Evolutionary conservation across 2,888 invertebrate genomes (phyloP).

Genomic region (Adela reaumurella): DNA sequence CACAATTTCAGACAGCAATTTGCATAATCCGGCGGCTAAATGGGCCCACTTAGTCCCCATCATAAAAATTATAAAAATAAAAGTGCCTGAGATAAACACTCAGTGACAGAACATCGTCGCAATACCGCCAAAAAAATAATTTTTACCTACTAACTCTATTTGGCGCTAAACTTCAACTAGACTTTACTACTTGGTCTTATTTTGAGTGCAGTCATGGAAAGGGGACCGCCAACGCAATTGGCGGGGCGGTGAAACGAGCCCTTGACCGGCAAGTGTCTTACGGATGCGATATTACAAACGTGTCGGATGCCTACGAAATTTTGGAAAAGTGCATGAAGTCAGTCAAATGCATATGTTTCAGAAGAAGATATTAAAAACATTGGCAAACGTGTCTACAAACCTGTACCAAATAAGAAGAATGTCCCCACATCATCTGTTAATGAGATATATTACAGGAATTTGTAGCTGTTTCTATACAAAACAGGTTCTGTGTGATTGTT

Average conservation of each 20-base stretch:
- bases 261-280: conserved; percentile 7
- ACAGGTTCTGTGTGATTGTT: no score
- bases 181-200: conserved; percentile 10
- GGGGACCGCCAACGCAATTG: conserved; percentile 11
- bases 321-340: conserved; percentile 7
- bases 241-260: conserved; percentile 4
- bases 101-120: conserved; percentile 9
- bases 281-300: conserved; percentile 9
- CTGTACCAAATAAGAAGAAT: no score
- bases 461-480: no score
- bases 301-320: conserved; percentile 7
- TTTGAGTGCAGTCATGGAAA: conserved; percentile 10
- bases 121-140: conserved; percentile 12
- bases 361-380: conserved; percentile 8
- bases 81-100: neutral
- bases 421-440: no score
- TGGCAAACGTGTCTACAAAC: conserved; percentile 6
- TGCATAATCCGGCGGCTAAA: conserved; percentile 2
- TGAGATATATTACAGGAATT: no score
- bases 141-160: conserved; percentile 10
- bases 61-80: conserved; percentile 1
- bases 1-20: conserved; percentile 2
- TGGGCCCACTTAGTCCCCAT: conserved; percentile 4
- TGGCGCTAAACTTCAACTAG: conserved; percentile 3
- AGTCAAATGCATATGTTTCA: conserved; percentile 6